Evolutionary conservation across 2,888 invertebrate genomes (phyloP).

Genomic region (Syrista parreyssii): DNA sequence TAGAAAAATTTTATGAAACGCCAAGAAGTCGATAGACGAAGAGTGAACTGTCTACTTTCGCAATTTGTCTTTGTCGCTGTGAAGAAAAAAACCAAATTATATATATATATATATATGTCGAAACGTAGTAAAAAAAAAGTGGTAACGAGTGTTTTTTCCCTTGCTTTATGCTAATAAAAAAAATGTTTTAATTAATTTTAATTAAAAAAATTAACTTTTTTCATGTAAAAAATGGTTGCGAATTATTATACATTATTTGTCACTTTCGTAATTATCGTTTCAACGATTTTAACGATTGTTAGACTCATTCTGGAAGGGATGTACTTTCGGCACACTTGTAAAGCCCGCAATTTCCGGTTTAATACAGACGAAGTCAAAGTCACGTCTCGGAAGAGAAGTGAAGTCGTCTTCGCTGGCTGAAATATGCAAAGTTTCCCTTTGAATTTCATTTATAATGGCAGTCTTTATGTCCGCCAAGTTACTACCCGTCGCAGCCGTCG

Average conservation of each 20-base stretch:
- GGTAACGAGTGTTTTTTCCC: neutral
- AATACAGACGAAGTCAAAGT: neutral
- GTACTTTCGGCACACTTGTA: neutral
- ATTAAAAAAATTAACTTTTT: neutral
- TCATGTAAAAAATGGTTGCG: neutral
- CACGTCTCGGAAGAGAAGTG: neutral
- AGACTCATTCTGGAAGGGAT: neutral
- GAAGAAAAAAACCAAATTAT: too few species aligned
- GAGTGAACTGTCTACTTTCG: neutral
- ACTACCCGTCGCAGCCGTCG: neutral
- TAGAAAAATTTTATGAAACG: neutral
- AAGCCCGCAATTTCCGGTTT: neutral
- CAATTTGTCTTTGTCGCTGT: too few species aligned
- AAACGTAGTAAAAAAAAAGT: too few species aligned
- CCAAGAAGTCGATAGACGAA: neutral
- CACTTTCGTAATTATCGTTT: neutral
- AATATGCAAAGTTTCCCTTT: neutral
- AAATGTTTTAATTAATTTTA: neutral
- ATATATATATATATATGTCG: too few species aligned
- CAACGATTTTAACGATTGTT: neutral
- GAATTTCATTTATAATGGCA: neutral
- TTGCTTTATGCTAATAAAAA: neutral
- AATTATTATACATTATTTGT: neutral
- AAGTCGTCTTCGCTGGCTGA: neutral
- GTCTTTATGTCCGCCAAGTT: neutral